Evolutionary conservation across 2,888 invertebrate genomes (phyloP).

Genomic region (Eudemis profundana): DNA sequence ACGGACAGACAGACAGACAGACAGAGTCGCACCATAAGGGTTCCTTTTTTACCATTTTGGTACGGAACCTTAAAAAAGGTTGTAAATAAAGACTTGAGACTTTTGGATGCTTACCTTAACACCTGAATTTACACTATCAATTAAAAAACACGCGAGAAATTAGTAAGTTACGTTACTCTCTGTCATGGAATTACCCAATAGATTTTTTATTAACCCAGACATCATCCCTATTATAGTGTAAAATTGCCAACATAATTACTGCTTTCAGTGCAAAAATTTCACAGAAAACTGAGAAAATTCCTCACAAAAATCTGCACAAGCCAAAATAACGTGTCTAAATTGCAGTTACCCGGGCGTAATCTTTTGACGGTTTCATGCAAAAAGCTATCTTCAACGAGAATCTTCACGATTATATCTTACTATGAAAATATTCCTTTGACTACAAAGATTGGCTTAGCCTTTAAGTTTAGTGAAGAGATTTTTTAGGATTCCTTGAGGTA

Average conservation of each 20-base stretch:
- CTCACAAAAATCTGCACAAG: slow-evolving; percentile 3
- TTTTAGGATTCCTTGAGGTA: slow-evolving; percentile 33
- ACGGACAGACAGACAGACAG: no score
- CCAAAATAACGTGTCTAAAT: slow-evolving; percentile 24
- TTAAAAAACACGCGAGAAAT: no score
- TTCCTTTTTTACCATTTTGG: no score
- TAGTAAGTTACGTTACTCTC: no score
- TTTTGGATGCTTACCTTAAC: no score
- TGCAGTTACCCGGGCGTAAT: slow-evolving; percentile 25
- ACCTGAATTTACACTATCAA: no score
- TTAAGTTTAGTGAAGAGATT: slow-evolving; percentile 47
- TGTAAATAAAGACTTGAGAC: no score
- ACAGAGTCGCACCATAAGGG: no score
- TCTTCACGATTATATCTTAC: slow-evolving; percentile 42
- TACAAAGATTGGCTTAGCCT: slow-evolving; percentile 48
- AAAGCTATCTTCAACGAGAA: slow-evolving; percentile 36
- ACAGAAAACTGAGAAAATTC: neutral
- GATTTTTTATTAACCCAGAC: no score
- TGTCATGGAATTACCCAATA: no score
- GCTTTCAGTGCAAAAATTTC: neutral
- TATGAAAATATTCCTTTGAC: slow-evolving; percentile 48
- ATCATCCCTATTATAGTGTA: no score
- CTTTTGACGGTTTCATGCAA: slow-evolving; percentile 37
- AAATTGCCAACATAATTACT: slow-evolving; percentile 5
- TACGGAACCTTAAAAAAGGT: no score